Evolutionary conservation across 2,888 invertebrate species (phyloP), one percentile per base, ranked within the genome.

Genomic region (Leucozona laternaria): DNA sequence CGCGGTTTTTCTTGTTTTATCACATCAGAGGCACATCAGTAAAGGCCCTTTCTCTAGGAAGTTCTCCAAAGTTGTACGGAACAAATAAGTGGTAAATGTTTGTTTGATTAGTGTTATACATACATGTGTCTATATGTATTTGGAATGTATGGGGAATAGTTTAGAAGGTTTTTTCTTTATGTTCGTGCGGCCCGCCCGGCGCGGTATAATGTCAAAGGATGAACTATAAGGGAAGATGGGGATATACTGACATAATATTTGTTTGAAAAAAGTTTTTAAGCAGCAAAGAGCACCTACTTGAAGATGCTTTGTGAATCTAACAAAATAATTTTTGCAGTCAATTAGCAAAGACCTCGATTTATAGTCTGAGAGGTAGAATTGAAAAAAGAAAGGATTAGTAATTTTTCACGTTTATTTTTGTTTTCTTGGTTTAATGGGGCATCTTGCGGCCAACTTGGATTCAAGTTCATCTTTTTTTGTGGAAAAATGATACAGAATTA

Each of bases 11-110:
- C 31, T 43, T 28, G 31, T n/a, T n/a, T n/a, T n/a, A n/a, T n/a
- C n/a, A n/a, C n/a, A n/a, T n/a, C n/a, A n/a, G n/a, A n/a, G n/a
- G n/a, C n/a, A n/a, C n/a, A n/a, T n/a, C n/a, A n/a, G n/a, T n/a
- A n/a, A n/a, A 73, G 17, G 66, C n/a, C 25, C 11, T 28, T n/a
- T 58, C 79, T 57, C 71, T 84, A 77, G 72, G 77, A 78, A 86
- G 78, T 76, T 31, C 20, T 48, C 13, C 15, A 11, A 11, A 75
- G 68, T 73, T 85, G 77, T 55, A 78, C 80, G 85, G 81, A 85
- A 85, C 85, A 85, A 85, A 85, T 77, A 85, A 77, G 72, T 50
- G 66, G 73, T 68, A 55, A 75, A 75, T 70, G 62, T 80, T 80
- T 75, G 75, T 76, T 80, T 80, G 73, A 73, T 73, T 50, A 48